Evolutionary conservation across 2,888 invertebrate species (phyloP).

Genomic region (Pammene fasciana): DNA sequence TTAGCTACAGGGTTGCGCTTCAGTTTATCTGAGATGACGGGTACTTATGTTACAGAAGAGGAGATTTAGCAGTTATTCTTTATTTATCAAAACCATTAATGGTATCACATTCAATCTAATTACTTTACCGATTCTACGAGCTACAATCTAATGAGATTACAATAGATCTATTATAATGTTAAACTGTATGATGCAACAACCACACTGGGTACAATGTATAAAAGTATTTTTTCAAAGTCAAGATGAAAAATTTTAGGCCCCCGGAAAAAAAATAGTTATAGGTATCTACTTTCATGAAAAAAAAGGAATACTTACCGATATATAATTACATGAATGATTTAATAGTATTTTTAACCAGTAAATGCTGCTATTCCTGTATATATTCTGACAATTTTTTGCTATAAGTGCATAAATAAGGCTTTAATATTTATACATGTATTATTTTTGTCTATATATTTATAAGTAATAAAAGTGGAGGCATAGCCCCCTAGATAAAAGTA

Average conservation of each 20-base stretch:
- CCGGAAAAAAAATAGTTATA: slow-evolving; percentile 13
- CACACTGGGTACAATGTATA: not conserved
- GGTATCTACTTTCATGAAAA: not conserved
- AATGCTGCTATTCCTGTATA: not conserved
- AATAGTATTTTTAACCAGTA: not conserved
- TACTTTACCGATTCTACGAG: slow-evolving; percentile 47
- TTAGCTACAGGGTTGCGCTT: not conserved
- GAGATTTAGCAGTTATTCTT: slow-evolving; percentile 1
- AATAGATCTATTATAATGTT: slow-evolving; percentile 10
- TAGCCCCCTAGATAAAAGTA: no score
- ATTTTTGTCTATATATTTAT: not conserved
- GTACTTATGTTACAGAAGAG: not conserved
- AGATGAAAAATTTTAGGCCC: slow-evolving; percentile 31
- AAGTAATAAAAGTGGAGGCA: not conserved
- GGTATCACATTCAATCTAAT: slow-evolving; percentile 66
- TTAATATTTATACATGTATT: not conserved
- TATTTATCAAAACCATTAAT: slow-evolving; percentile 46
- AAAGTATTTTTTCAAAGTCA: not conserved
- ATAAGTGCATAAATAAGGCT: slow-evolving; percentile 6
- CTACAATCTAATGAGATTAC: slow-evolving; percentile 44
- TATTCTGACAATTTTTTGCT: slow-evolving; percentile 5
- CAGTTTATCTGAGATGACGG: not conserved
- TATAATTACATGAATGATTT: not conserved
- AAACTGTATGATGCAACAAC: slow-evolving; percentile 12
- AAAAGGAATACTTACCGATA: slow-evolving; percentile 2